Evolutionary conservation across 2,797 vertebrate species (phyloP), one percentile per base, ranked within the genome.

Genomic region (Australoheros facetus): DNA sequence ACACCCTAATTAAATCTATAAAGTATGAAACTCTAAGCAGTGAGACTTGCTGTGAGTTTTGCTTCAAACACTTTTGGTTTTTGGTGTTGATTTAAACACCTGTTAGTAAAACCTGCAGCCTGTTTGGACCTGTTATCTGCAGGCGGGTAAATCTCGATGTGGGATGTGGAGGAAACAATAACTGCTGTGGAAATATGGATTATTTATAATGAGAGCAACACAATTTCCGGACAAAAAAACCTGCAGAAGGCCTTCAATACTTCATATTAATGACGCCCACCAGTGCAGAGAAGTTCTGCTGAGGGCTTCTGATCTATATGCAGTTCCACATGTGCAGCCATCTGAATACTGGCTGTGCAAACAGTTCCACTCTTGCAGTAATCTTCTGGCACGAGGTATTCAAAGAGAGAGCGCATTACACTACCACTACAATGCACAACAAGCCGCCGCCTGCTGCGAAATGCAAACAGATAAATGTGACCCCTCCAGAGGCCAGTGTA

Each of bases 391-490:
- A 72, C 74, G 28, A 51, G 1, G 11, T 30, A n/a, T 45, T 77
- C 56, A 69, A 56, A 83, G 26, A 23, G 26, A 23, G 32, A 59
- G 58, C 3, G 17, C 21, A 19, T 75, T 23, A n/a, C 32, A 1
- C 56, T 34, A 21, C 26, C 48, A 70, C 59, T 32, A 23, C 16
- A 56, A 19, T 56, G 74, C 48, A 54, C 76, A 79, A 78, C 51
- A 73, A 74, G 30, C 56, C 4, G 12, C 37, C 1, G 16, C 56
- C 54, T 81, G 77, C 74, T 73, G 72, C 2, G 66, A 83, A 81
- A 78, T 34, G 28, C 77, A 78, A 71, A 82, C 37, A 78, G 23
- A 86, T 79, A 13, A 78, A 79, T 2, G 74, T 21, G 62, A 71
- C 75, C 74, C 69, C 56, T 71, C 58, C 34, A 58, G 75, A 73